Evolutionary conservation across 2,113 vertebrate species (phyloP).

Genomic region (Pristiophorus japonicus): DNA sequence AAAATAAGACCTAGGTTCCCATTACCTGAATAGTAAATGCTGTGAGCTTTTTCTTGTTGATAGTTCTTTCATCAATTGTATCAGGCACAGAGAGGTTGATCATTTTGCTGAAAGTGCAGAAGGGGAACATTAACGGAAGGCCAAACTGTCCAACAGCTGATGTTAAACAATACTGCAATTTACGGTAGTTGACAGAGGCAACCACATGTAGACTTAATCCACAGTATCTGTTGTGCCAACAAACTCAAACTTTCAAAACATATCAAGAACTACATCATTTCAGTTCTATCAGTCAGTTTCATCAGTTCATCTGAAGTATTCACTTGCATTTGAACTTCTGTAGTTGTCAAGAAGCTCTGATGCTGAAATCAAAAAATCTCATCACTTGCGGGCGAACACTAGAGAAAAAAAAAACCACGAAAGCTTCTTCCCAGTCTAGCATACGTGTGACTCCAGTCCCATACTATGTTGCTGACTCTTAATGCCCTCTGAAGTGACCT

Average conservation of each 20-base stretch:
- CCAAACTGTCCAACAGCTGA: neutral
- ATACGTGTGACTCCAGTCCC: neutral
- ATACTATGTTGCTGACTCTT: neutral
- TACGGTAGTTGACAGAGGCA: neutral
- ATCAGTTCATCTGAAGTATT: neutral
- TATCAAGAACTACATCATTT: neutral
- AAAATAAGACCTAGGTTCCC: neutral
- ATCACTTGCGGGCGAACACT: neutral
- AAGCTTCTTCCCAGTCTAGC: neutral
- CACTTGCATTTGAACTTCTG: neutral
- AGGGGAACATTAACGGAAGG: slow-evolving; percentile 24
- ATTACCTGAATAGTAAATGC: slow-evolving; percentile 85
- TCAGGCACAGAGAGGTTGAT: slow-evolving; percentile 93
- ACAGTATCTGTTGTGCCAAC: neutral
- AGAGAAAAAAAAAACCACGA: neutral
- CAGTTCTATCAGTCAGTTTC: neutral
- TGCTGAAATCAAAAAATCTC: neutral
- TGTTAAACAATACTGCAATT: neutral
- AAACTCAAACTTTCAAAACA: neutral
- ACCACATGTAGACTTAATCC: neutral
- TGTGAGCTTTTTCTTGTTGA: slow-evolving; percentile 94
- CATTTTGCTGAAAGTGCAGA: slow-evolving; percentile 77
- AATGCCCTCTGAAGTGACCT: neutral
- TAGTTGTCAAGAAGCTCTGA: neutral
- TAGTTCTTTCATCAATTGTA: slow-evolving; percentile 93